These are phyloP conservation scores for Miichthys miiuy DNA, from an alignment of 2,797 vertebrate genomes.

Conservation along the genomic window DNA sequence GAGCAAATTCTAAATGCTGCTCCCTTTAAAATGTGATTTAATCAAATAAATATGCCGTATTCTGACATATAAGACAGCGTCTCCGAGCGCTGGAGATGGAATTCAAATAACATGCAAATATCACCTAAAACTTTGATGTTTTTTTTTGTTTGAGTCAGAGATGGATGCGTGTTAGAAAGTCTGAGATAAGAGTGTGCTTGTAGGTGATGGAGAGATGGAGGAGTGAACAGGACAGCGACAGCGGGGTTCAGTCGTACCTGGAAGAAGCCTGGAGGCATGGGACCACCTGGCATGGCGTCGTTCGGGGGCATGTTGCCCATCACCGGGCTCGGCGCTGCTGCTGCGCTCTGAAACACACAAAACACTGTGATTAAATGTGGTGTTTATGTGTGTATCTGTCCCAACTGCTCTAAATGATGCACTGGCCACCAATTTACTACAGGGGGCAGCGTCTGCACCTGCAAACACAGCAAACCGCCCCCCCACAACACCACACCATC, in stretches of 20 bases:
- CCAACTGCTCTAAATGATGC: constrained; percentile 30
- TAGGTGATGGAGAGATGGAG: constrained; percentile 7
- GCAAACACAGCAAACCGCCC: constrained; percentile 31
- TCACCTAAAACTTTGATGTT: not conserved
- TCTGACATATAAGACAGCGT: not conserved
- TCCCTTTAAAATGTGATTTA: not conserved
- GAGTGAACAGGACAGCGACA: not conserved
- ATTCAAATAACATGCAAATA: not conserved
- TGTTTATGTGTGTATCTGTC: not conserved
- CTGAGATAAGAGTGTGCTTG: not conserved
- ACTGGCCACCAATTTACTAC: constrained; percentile 41
- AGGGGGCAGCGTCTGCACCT: constrained; percentile 75
- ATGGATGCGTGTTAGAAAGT: constrained; percentile 24
- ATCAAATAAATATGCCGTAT: not conserved
- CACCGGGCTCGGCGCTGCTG: constrained; percentile 91
- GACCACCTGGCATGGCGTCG: constrained; percentile 90
- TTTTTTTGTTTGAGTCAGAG: not conserved
- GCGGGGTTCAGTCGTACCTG: constrained; percentile 85
- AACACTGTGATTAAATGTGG: constrained; percentile 16
- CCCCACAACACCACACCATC: not conserved
- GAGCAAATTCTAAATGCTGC: not conserved
- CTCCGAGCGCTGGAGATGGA: not conserved
- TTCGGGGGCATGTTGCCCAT: constrained; percentile 93
- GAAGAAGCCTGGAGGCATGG: constrained; percentile 93
- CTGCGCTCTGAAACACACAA: constrained; percentile 84